Conservation (phyloP, 2,888 invertebrate species). For the Meandrusa payeni region DNA sequence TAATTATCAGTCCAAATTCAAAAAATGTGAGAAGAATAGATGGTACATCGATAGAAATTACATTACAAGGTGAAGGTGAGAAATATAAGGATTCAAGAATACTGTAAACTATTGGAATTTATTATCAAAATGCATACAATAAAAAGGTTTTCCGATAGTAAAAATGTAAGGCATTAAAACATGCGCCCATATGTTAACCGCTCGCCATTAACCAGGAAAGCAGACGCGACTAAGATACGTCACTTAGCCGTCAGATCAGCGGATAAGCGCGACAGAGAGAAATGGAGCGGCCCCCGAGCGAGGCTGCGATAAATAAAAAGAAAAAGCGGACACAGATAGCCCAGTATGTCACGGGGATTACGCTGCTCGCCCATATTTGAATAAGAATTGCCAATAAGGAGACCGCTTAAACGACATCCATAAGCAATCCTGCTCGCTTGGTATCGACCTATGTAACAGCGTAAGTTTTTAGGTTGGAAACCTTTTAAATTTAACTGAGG, state of each 20-base stretch:
- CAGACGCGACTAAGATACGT: constrained; percentile 60
- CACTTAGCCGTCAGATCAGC: constrained; percentile 68
- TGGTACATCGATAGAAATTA: too few species aligned
- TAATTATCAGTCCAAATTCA: too few species aligned
- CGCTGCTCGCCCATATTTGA: constrained; percentile 64
- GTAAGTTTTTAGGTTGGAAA: constrained; percentile 29
- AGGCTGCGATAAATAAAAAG: constrained; percentile 66
- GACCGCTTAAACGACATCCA: constrained; percentile 52
- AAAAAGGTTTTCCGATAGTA: too few species aligned
- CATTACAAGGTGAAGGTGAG: too few species aligned
- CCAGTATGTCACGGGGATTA: constrained; percentile 73
- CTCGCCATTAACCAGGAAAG: constrained; percentile 45
- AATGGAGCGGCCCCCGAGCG: constrained; percentile 61
- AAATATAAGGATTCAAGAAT: too few species aligned
- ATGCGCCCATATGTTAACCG: constrained; percentile 33
- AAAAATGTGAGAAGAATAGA: too few species aligned
- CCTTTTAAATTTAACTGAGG: too few species aligned
- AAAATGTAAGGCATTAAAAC: not conserved
- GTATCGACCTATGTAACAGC: constrained; percentile 52
- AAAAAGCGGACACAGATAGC: constrained; percentile 62
- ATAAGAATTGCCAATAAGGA: constrained; percentile 75
- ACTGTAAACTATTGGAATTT: too few species aligned
- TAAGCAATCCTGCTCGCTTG: constrained; percentile 53
- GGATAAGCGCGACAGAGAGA: constrained; percentile 75
- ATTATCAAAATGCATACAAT: too few species aligned